phyloP scores from a whole-genome alignment of 1,140 invertebrate species.

The Saccostrea glomerata region DNA sequence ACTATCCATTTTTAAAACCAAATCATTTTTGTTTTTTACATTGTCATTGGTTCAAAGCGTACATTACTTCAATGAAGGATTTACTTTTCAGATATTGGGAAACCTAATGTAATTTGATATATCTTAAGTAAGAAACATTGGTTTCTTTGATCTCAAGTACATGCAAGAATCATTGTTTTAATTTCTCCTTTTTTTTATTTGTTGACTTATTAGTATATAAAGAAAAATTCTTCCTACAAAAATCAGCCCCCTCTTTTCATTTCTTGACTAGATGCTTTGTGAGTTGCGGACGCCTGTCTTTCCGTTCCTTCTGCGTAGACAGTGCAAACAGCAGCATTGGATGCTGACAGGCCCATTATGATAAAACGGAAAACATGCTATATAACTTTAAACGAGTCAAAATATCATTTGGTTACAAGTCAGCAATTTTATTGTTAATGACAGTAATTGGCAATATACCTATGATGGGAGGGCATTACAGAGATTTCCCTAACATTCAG shows the following conservation, averaged over 20 bases:
- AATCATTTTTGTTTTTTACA: neutral
- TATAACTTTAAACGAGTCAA: conserved; percentile 40
- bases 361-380: conserved; percentile 31
- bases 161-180: neutral
- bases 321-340: neutral
- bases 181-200: neutral
- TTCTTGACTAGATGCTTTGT: neutral
- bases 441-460: conserved; percentile 49
- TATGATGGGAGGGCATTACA: conserved; percentile 47
- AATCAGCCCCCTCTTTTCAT: neutral
- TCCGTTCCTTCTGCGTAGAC: neutral
- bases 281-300: conserved; percentile 9
- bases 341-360: conserved; percentile 32
- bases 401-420: conserved; percentile 38
- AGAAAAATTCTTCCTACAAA: neutral
- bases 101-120: neutral
- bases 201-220: neutral
- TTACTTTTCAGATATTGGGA: neutral
- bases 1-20: neutral
- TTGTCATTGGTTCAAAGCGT: neutral
- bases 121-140: neutral
- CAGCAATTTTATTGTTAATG: conserved; percentile 47
- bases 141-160: neutral
- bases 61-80: neutral
- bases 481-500: conserved; percentile 43